Base-by-base conservation (phyloP, 1,140 invertebrate genomes). In the Platorchestia sp. region DNA sequence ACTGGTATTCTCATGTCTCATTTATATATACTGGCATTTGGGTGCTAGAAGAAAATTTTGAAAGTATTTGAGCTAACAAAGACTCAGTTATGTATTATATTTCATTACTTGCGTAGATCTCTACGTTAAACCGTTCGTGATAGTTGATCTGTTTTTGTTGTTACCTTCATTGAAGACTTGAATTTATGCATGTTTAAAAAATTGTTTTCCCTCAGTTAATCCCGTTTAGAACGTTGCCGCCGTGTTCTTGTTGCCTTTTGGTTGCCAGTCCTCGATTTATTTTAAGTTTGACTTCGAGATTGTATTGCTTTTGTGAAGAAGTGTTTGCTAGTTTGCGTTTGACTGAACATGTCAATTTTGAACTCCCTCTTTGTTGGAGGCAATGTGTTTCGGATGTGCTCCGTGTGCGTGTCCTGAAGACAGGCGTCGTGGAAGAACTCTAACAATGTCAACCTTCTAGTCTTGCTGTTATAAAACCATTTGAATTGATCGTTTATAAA, bases 41-140 rank as follows among this genome's bases (percentile, higher is more conserved):
- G 36, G 59, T 75, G 7, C 27, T 27, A 75, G 59, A 75, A 3
- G 7, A 36, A 75, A 75, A 75, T 75, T 75, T 36, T 36, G 59
- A 19, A 51, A 75, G 59, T 14, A 75, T 75, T 75, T 36, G 27
- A 36, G 10, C 10, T 10, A 75, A 75, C 14, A 75, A 6, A 51
- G 19, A 51, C 6, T 19, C 14, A 22, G 3, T 75, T 75, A 22
- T 75, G 59, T 75, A 75, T 75, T 75, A 75, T 75, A 75, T 75
- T 75, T 75, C 36, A 75, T 36, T 75, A 75, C 59, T 75, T 75
- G 59, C 10, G 59, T 75, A 75, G 59, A 75, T 75, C 59, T 75
- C 59, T 75, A 75, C 59, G 59, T 75, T 75, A 75, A 75, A 75
- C 59, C 59, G 59, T 75, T 75, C 59, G 59, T 75, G 59, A 75